A percentile compares a stretch with the other conserved stretches of the same genome.
Conservation (phyloP, 2,888 invertebrate species). For the Coremacera marginata region DNA sequence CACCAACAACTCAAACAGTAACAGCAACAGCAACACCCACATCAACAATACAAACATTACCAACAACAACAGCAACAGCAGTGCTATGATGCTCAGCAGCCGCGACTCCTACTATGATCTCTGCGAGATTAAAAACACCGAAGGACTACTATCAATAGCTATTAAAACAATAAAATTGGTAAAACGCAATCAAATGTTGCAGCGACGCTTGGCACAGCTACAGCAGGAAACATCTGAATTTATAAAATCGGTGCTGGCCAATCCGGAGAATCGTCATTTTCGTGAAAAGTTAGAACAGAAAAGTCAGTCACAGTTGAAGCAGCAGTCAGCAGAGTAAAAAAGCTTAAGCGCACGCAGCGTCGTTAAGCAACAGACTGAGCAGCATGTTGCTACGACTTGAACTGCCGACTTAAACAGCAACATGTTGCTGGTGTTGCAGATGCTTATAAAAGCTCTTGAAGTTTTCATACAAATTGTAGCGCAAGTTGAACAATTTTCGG, state of each 20-base stretch:
- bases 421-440: background rate
- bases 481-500: background rate
- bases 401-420: background rate
- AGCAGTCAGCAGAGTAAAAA: background rate
- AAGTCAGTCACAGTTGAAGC: slow-evolving; percentile 1
- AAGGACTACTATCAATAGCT: slow-evolving; percentile 74
- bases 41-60: slow-evolving; percentile 42
- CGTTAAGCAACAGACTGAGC: background rate
- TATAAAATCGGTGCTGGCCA: slow-evolving; percentile 73
- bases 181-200: slow-evolving; percentile 74
- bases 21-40: background rate
- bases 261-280: slow-evolving; percentile 68
- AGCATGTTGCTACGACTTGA: background rate
- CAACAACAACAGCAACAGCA: slow-evolving; percentile 41
- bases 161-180: slow-evolving; percentile 75
- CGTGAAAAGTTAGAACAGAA: slow-evolving; percentile 56
- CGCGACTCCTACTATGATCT: slow-evolving; percentile 40
- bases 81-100: slow-evolving; percentile 14
- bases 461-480: background rate
- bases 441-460: background rate
- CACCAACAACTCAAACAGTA: background rate
- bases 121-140: slow-evolving; percentile 53
- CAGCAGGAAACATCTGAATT: slow-evolving; percentile 76
- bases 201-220: slow-evolving; percentile 73
- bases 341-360: background rate